Evolutionary conservation across 2,797 vertebrate genomes (phyloP).

Genomic region (Phrynocephalus guinanensis): DNA sequence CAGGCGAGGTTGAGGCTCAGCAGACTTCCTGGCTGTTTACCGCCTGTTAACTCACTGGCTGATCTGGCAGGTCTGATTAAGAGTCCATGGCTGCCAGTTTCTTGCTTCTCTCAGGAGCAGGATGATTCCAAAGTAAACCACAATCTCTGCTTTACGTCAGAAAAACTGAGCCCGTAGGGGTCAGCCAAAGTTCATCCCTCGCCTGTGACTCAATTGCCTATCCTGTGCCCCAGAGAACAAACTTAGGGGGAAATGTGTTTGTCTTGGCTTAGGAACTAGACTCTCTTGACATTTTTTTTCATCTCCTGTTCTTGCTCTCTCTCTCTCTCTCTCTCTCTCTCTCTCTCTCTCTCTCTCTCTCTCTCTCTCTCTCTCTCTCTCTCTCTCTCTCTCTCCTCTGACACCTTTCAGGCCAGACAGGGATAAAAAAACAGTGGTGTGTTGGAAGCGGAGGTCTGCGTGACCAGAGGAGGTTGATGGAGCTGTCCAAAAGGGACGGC

Average conservation of each 20-base stretch:
- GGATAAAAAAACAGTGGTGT: too few relatives aligned
- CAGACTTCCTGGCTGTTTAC: background rate
- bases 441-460: too few relatives aligned
- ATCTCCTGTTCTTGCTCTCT: background rate
- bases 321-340: too few relatives aligned
- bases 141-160: slow-evolving; percentile 28
- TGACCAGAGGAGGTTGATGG: background rate
- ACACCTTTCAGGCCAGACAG: background rate
- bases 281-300: background rate
- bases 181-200: background rate
- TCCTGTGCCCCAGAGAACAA: background rate
- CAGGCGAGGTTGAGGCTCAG: background rate
- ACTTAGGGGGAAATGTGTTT: background rate
- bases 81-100: background rate
- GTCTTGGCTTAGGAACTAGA: background rate
- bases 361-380: too few relatives aligned
- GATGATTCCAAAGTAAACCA: background rate
- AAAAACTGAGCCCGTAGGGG: background rate
- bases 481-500: background rate
- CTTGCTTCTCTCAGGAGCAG: background rate
- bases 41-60: too few relatives aligned
- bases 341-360: too few relatives aligned
- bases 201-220: background rate
- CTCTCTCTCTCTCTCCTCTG: too few relatives aligned
- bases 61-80: too few relatives aligned